phyloP scores from a whole-genome alignment of 2,797 vertebrate genomes.

The Danio jaintianensis region DNA sequence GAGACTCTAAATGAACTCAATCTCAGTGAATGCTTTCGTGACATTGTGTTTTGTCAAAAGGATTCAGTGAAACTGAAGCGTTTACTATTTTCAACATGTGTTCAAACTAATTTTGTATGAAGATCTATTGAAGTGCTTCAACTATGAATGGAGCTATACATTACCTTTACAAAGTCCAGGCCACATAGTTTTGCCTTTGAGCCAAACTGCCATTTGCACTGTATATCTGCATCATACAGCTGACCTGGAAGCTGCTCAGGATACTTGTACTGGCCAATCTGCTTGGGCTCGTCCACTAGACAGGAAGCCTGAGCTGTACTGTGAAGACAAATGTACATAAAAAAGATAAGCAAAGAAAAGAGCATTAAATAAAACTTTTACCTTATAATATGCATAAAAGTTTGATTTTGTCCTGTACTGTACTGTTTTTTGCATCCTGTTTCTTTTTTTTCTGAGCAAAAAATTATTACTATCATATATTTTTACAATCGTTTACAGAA shows the following conservation, averaged over 20 bases:
- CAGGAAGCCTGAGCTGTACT: constrained; percentile 98
- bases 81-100: background rate
- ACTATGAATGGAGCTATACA: background rate
- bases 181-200: constrained; percentile 93
- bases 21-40: background rate
- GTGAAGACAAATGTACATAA: constrained; percentile 57
- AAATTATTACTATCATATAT: too few relatives aligned
- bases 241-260: constrained; percentile 95
- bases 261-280: constrained; percentile 93
- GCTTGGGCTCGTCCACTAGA: constrained; percentile 94
- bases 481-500: too few relatives aligned
- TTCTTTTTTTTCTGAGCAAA: too few relatives aligned
- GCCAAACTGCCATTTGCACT: constrained; percentile 99
- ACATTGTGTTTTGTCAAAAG: background rate
- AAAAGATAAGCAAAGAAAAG: constrained; percentile 20
- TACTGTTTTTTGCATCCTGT: too few relatives aligned
- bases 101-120: background rate
- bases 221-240: constrained; percentile 94
- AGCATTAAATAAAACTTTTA: background rate
- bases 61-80: background rate
- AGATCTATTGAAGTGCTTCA: background rate
- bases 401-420: too few relatives aligned
- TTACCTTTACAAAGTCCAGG: constrained; percentile 96
- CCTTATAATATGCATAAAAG: background rate
- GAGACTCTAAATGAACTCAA: background rate